These are phyloP conservation scores for Meteorus colon DNA, from an alignment of 2,888 invertebrate genomes.

Conservation along the genomic window DNA sequence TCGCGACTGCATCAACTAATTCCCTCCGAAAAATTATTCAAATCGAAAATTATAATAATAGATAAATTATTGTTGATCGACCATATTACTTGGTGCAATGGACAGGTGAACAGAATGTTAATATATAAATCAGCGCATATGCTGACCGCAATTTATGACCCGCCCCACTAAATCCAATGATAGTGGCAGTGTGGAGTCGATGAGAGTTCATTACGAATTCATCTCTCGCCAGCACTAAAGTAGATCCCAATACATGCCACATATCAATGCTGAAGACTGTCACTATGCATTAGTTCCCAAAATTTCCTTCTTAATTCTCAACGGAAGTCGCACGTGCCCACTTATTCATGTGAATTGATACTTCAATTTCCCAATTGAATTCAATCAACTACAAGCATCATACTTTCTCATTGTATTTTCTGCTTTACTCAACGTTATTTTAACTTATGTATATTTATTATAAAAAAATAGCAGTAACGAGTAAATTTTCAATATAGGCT, in stretches of 20 bases:
- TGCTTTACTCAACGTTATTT: not conserved
- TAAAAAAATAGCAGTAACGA: not conserved
- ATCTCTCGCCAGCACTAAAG: not conserved
- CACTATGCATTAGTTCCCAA: not conserved
- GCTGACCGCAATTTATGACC: not conserved
- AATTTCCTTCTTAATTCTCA: not conserved
- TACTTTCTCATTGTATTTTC: not conserved
- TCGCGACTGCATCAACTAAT: too few relatives aligned
- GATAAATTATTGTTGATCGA: not conserved
- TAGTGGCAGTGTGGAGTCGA: not conserved
- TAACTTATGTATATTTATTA: not conserved
- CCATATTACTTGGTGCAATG: not conserved
- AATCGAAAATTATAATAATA: not conserved
- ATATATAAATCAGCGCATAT: not conserved
- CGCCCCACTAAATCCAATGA: conserved; percentile 6
- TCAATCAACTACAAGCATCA: too few relatives aligned
- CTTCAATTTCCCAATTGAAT: too few relatives aligned
- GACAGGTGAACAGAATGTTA: not conserved
- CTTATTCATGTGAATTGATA: not conserved
- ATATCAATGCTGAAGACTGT: not conserved
- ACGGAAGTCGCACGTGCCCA: not conserved
- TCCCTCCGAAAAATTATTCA: too few relatives aligned
- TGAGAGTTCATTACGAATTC: conserved; percentile 2
- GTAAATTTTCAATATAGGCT: not conserved
- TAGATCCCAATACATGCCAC: not conserved